Percentiles rank a stretch among this genome's conserved stretches.
Evolutionary conservation across 2,888 invertebrate species (phyloP).

Genomic region (Lithodes maja): DNA sequence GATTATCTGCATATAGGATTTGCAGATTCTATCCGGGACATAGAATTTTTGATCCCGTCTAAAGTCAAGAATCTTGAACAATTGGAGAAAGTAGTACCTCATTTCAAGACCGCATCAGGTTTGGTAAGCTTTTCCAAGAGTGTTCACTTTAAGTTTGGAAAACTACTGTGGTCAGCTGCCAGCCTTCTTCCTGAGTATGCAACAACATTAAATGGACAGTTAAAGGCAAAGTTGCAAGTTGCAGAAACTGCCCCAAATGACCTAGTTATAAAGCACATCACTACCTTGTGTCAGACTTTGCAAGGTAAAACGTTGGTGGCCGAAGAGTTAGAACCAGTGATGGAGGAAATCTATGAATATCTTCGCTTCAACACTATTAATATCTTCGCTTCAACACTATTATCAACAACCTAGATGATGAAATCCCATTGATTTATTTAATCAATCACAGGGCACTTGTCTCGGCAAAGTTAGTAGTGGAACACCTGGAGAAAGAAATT

Average conservation of each 20-base stretch:
- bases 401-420: not conserved
- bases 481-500: slow-evolving; percentile 21
- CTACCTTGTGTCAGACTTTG: not conserved
- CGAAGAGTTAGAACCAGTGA: not conserved
- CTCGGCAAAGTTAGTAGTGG: slow-evolving; percentile 16
- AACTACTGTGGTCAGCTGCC: slow-evolving; percentile 27
- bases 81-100: not conserved
- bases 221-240: not conserved
- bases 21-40: not conserved
- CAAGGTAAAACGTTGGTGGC: no score
- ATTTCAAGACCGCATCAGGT: slow-evolving; percentile 27
- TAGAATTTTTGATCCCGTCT: slow-evolving; percentile 35
- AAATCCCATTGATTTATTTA: slow-evolving; percentile 23
- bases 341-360: slow-evolving; percentile 1
- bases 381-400: not conserved
- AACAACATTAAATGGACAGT: not conserved
- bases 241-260: not conserved
- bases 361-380: not conserved
- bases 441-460: slow-evolving; percentile 17
- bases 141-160: not conserved
- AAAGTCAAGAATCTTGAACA: not conserved
- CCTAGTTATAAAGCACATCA: not conserved
- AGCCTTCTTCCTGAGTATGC: slow-evolving; percentile 24
- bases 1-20: not conserved
- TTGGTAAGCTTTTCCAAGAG: slow-evolving; percentile 17